Base-by-base conservation (phyloP, 1,140 invertebrate species). In the Macrobrachium rosenbergii region DNA sequence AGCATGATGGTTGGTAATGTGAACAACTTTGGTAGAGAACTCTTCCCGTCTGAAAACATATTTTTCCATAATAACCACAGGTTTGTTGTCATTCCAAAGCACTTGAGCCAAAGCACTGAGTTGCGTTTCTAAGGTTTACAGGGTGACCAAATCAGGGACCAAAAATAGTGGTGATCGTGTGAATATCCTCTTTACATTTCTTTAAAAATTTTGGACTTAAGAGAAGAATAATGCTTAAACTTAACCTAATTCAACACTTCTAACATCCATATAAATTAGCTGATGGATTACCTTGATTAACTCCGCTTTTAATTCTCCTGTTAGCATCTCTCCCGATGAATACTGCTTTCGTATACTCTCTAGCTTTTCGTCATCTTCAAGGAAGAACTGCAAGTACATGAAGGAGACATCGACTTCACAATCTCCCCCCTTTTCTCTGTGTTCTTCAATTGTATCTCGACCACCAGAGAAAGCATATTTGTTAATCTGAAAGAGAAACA, bases 381-480 rank as follows among this genome's bases (percentile, higher is more conserved):
- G 91, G 93, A 99, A 99, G 92, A 99, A 99, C 72, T 93, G 95
- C 2, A 99, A 93, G 93, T 99, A 99, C 92, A 99, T 98, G 93
- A 95, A 99, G 0, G 98, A 96, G 80, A 98, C 96, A 93, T 99
- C 99, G 6, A 99, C 94, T 90, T 97, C 96, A 91, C 98, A 99
- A 92, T 99, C 96, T 6, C 99, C 99, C 60, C 99, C 98, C 72
- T 95, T 92, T 91, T 95, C 93, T 89, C 96, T 92, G 91, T 99
- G 99, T 91, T 99, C 96, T 92, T 99, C 98, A 0, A 99, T 93
- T 0, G 98, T 99, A 17, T 95, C 94, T 91, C 96, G 96, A 45
- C 99, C 99, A 52, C 99, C 99, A 80, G 98, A 99, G 93, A 99
- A 99, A 43, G 99, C 99, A 92, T 99, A 97, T 93, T 99, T 99